phyloP scores from a whole-genome alignment of 2,797 vertebrate species.

The Rhinella marina region DNA sequence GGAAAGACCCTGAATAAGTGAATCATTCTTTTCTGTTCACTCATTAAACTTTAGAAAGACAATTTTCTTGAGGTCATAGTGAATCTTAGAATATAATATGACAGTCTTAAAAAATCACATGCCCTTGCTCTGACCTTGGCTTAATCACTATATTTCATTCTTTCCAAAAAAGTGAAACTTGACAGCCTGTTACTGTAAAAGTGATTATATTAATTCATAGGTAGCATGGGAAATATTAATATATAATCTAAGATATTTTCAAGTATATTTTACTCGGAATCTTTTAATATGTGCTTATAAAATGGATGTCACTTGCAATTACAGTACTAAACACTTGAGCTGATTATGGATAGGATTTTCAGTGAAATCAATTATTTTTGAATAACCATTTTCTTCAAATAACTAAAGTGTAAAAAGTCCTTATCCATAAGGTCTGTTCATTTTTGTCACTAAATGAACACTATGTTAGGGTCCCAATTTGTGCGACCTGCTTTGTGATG shows the following conservation, averaged over 20 bases:
- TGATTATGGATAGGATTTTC: too few relatives aligned
- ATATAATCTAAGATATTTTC: not conserved
- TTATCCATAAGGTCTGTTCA: too few relatives aligned
- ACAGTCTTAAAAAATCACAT: conserved; percentile 15
- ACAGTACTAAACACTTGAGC: not conserved
- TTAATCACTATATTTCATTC: not conserved
- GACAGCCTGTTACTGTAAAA: not conserved
- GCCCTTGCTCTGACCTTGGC: conserved; percentile 9
- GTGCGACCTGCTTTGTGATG: not conserved
- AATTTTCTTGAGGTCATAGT: not conserved
- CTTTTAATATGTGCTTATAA: not conserved
- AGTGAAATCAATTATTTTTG: too few relatives aligned
- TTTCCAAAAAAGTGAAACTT: not conserved
- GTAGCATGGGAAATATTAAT: not conserved
- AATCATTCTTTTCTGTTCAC: not conserved
- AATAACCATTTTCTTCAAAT: too few relatives aligned
- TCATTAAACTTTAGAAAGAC: conserved; percentile 18
- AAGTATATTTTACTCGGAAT: not conserved
- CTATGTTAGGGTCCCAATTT: not conserved
- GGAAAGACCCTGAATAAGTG: not conserved
- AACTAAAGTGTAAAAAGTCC: not conserved
- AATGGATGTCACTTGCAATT: not conserved
- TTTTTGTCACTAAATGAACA: not conserved
- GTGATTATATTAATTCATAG: not conserved
- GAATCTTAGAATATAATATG: not conserved